These are phyloP conservation scores for Scaptomyza parva DNA, from an alignment of 2,888 invertebrate genomes.

Conservation along the genomic window DNA sequence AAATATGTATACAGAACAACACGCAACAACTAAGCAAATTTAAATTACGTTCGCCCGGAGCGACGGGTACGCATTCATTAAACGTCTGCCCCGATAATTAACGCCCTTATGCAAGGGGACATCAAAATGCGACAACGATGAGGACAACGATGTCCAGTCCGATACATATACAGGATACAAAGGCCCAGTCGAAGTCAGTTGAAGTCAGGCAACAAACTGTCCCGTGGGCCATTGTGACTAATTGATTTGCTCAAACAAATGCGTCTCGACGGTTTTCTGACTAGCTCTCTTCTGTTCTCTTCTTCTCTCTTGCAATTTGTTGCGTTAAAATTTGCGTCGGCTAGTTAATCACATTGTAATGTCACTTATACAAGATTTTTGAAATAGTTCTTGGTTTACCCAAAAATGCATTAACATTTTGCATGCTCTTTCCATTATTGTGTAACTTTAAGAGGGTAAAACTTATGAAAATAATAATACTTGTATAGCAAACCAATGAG, in stretches of 20 bases:
- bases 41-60: conserved; percentile 74
- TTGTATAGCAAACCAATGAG: no score
- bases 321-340: no score
- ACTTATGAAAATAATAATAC: no score
- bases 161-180: conserved; percentile 10
- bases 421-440: no score
- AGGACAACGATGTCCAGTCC: conserved; percentile 20
- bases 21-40: conserved; percentile 75
- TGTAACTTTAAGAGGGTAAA: no score
- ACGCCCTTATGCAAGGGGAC: conserved; percentile 66
- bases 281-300: no score
- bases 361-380: no score
- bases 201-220: conserved; percentile 46
- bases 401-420: no score
- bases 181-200: conserved; percentile 1
- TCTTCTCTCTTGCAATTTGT: no score
- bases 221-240: conserved; percentile 70
- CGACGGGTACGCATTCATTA: conserved; percentile 78
- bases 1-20: conserved; percentile 33
- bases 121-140: conserved; percentile 6
- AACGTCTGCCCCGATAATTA: conserved; percentile 74
- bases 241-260: conserved; percentile 61
- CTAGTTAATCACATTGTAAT: no score
- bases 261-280: no score
- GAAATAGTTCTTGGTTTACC: no score